Evolutionary conservation across 2,797 vertebrate species (phyloP).

Genomic region (Morus bassanus): DNA sequence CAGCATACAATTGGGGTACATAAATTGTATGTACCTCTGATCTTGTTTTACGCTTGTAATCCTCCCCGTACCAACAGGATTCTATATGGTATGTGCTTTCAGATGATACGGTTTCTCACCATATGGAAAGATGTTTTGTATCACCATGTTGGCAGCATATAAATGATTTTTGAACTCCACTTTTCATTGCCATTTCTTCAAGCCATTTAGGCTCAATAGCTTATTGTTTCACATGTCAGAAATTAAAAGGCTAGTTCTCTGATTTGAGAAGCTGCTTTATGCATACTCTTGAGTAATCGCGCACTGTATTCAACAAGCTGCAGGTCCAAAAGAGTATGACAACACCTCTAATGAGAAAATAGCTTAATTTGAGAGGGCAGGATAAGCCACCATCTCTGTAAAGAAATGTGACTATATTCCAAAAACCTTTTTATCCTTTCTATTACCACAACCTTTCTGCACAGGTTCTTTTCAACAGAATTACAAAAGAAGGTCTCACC

Average conservation of each 20-base stretch:
- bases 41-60: conserved; percentile 17
- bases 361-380: background rate
- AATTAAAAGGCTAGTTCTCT: background rate
- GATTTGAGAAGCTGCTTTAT: background rate
- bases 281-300: fast-evolving
- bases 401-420: background rate
- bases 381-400: background rate
- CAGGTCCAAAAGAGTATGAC: background rate
- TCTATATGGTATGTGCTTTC: conserved; percentile 16
- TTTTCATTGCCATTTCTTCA: conserved; percentile 10
- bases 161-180: conserved; percentile 37
- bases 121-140: conserved; percentile 7
- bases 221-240: background rate
- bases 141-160: conserved; percentile 32
- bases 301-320: background rate
- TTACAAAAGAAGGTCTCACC: background rate
- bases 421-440: background rate
- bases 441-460: background rate
- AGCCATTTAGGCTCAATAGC: background rate
- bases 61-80: conserved; percentile 41
- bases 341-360: background rate
- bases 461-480: background rate
- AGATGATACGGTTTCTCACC: conserved; percentile 38
- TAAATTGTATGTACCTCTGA: background rate
- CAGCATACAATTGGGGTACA: background rate